Evolutionary conservation across 2,888 invertebrate species (phyloP), one percentile per base, ranked within the genome.

Genomic region (Cataglyphis rosenhaueri): DNA sequence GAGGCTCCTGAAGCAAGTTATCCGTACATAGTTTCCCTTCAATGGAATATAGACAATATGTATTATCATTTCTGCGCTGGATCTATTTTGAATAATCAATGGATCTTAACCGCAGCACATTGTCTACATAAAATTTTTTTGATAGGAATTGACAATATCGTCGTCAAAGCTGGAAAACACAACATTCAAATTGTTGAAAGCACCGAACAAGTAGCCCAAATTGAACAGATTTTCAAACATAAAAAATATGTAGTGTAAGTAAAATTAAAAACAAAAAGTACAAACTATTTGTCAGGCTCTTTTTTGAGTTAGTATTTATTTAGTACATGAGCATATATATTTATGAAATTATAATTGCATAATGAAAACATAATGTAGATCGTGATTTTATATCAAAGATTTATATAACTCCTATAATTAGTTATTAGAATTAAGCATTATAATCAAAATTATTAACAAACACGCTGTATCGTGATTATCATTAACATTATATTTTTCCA

Each of bases 41-140:
- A 38, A 61, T 18, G 0, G 10, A 10, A 9, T 6, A 87, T 91
- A 0, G 95, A 95, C 87, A 15, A 15, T 1, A 5, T 44, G 15
- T 0, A 3, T 15, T 15, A 5, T 35, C 44, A 44, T 44, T 15
- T 76, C 44, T 44, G 44, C 5, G 95, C 95, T 8, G 95, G 95
- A n/a, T 91, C 94, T 35, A 94, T 95, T 75, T 89, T 95, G 59
- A 83, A 78, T 86, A 88, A 90, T 38, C 84, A 93, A 8, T 95
- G 94, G 95, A 86, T 95, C 18, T 1, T 95, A 0, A 95, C 95
- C 0, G 95, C 95, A 48, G 95, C 91, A 6, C 95, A 95, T 76
- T 95, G 95, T 84, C 62, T 87, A 6, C 81, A 82, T 3, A 0
- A 92, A 89, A 9, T 89, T 92, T 15, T 94, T 95, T 35, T 4